Evolutionary conservation across 1,140 invertebrate species (phyloP), one percentile per base, ranked within the genome.

Genomic region (Listronotus bonariensis): DNA sequence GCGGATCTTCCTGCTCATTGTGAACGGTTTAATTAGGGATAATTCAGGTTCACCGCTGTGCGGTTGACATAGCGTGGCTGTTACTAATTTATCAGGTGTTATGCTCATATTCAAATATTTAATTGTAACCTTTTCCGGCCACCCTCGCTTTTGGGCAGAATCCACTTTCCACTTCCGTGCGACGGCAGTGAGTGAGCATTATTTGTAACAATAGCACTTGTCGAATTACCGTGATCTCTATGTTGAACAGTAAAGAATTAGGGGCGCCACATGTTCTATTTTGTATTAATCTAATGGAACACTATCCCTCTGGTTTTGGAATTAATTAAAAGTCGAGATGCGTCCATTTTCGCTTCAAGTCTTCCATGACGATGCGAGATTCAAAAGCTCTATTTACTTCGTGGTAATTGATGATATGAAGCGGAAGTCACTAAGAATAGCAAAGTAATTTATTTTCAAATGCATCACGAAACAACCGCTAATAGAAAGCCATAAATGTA

Each of bases 201-300:
- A 71, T 73, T 71, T 41, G 9, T 54, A 66, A 73, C 66, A 73
- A 73, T 72, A 68, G 68, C 72, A 73, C 72, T 73, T 73, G 72
- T 70, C 66, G 68, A 71, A 68, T 64, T 69, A 65, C 54, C 57
- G 64, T 66, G 52, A 69, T 68, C 51, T 57, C 65, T 56, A 41
- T 63, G 58, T 68, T 63, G 57, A 63, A 63, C 69, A 57, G 57
- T 58, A 48, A 70, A 38, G 61, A 72, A 61, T 57, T 65, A 62
- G 62, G 68, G 65, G 51, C 53, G 59, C 69, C 71, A 73, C 71
- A 71, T 72, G 70, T 59, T 67, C 66, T 67, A 71, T 68, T 61
- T 68, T 68, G 65, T 68, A 68, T 64, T 70, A 70, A 73, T 68
- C 65, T 73, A 69, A 71, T 71, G 67, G 68, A 67, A 68, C 72